These are phyloP conservation scores for Caenorhabditis afra DNA, from an alignment of 2,888 invertebrate genomes.

Conservation along the genomic window DNA sequence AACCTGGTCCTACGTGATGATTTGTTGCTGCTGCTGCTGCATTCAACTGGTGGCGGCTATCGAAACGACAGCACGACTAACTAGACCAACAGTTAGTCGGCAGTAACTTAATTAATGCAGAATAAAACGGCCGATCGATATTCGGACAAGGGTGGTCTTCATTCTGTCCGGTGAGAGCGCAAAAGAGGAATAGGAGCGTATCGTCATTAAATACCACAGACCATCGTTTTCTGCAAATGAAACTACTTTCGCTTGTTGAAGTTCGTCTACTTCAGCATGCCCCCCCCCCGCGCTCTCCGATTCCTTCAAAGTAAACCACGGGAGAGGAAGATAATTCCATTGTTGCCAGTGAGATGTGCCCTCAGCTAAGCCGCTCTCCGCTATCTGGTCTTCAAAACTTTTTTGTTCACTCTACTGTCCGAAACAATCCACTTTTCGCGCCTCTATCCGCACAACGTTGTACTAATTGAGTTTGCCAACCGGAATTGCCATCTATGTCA, in stretches of 20 bases:
- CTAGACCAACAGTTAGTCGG: conserved; percentile 1
- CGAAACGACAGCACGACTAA: neutral
- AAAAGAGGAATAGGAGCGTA: conserved; percentile 54
- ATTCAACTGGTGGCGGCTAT: neutral
- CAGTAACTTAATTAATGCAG: conserved; percentile 54
- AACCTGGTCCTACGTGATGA: conserved; percentile 23
- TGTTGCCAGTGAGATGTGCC: conserved; percentile 47
- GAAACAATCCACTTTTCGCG: conserved; percentile 29
- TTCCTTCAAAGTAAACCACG: conserved; percentile 45
- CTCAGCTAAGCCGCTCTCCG: neutral
- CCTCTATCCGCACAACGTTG: neutral
- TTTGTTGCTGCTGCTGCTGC: neutral
- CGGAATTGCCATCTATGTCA: conserved; percentile 19
- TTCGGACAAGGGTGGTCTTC: conserved; percentile 36
- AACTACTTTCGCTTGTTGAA: conserved; percentile 58
- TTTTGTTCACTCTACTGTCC: conserved; percentile 9
- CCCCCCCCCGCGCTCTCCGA: conserved; percentile 8
- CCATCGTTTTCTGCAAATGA: conserved; percentile 61
- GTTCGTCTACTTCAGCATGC: conserved; percentile 24
- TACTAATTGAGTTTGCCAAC: conserved; percentile 54
- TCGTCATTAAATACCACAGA: conserved; percentile 60
- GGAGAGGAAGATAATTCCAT: conserved; percentile 46
- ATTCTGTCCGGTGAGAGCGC: conserved; percentile 13
- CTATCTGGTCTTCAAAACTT: conserved; percentile 35
- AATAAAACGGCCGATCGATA: conserved; percentile 39